Base-by-base conservation (phyloP, 1,140 invertebrate species). In the Trichonephila inaurata region DNA sequence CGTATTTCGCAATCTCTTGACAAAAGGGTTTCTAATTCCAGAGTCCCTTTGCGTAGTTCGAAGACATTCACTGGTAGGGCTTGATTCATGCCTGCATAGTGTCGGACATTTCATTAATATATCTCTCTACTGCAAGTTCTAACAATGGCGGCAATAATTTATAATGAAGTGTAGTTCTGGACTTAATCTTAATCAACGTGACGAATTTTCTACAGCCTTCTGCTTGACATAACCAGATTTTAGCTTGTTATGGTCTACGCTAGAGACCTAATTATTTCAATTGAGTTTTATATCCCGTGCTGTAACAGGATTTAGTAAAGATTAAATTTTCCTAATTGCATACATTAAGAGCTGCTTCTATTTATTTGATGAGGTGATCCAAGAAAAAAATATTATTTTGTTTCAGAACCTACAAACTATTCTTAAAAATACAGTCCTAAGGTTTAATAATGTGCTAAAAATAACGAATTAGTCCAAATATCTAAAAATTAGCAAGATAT, bases 1-100 rank as follows among this genome's bases (percentile, higher is more conserved):
- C 88, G 19, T 40, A 51, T 89, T 77, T 66, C 88, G n/a, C 64
- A 89, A 89, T 89, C 88, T 28, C 72, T 28, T 77, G 72, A 77
- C 72, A 77, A 77, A 77, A 77, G 72, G 28, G 72, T 18, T 33
- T 77, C 28, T 33, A 33, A 77, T 33, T 77, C 28, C 72, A 33
- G 24, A 24, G 10, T 77, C 69, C 69, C 69, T 77, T 77, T 18
- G 69, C 69, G 69, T 28, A 40, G 14, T 77, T 77, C 72, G 72
- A 77, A 77, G 72, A 77, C 72, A 64, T 64, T 64, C 62, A 21
- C 18, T 64, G 21, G 18, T 77, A 19, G 24, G 6, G 14, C 72
- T 14, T 77, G 72, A 77, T 77, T 77, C 72, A 33, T 77, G 28
- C 83, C n/a, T 51, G 58, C 58, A 21, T 16, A 60, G 51, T 61